phyloP scores from a whole-genome alignment of 2,888 invertebrate species.

The Acanthoscelides obtectus region DNA sequence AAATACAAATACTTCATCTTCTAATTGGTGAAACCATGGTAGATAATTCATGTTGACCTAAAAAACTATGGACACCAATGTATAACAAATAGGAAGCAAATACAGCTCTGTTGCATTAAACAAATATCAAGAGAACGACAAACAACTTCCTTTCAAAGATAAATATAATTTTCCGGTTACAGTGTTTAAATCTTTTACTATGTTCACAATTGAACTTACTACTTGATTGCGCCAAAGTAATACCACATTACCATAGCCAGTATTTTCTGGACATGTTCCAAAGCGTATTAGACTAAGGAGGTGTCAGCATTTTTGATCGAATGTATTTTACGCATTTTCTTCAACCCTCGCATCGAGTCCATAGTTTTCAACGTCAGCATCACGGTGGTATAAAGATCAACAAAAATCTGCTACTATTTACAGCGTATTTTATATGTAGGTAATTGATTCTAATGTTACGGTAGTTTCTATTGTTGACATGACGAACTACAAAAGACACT shows the following conservation, averaged over 20 bases:
- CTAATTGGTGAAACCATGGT: neutral
- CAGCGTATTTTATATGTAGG: neutral
- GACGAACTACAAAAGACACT: neutral
- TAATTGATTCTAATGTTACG: neutral
- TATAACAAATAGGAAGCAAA: too few relatives aligned
- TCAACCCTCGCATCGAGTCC: too few relatives aligned
- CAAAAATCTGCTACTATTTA: neutral
- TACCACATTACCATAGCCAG: too few relatives aligned
- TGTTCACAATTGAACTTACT: too few relatives aligned
- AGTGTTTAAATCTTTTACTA: too few relatives aligned
- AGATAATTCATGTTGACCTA: neutral
- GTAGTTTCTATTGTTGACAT: neutral
- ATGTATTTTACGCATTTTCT: too few relatives aligned
- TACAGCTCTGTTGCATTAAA: too few relatives aligned
- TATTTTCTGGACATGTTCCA: too few relatives aligned
- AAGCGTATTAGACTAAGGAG: too few relatives aligned
- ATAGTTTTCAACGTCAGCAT: neutral
- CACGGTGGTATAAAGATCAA: neutral
- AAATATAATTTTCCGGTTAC: neutral
- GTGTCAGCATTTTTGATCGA: too few relatives aligned
- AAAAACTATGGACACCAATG: neutral
- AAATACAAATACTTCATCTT: conserved; percentile 6
- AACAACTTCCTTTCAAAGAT: neutral
- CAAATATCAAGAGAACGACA: too few relatives aligned
- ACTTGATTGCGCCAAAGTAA: too few relatives aligned